phyloP scores from a whole-genome alignment of 2,888 invertebrate genomes.

The Charanyca ferruginea region DNA sequence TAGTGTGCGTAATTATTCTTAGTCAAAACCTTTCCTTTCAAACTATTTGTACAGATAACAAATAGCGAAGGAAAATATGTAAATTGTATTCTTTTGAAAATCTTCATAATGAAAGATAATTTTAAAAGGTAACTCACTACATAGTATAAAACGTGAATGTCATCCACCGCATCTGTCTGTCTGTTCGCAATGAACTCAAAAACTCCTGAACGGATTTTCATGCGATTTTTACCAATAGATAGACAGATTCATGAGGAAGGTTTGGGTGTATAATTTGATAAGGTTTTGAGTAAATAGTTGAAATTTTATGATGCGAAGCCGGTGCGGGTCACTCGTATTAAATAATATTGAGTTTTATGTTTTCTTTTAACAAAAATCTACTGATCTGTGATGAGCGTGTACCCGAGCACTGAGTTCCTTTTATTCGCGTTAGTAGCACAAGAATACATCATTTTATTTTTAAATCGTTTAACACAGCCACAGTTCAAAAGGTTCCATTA shows the following conservation, averaged over 20 bases:
- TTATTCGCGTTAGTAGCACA: constrained; percentile 31
- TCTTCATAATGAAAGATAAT: constrained; percentile 33
- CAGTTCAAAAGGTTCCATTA: constrained; percentile 79
- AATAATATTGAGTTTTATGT: constrained; percentile 26
- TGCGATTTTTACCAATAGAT: too few relatives aligned
- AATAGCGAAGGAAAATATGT: constrained; percentile 12
- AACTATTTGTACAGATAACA: not conserved
- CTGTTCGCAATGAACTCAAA: too few relatives aligned
- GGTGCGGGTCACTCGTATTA: too few relatives aligned
- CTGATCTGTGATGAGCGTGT: constrained; percentile 18
- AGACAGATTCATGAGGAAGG: too few relatives aligned
- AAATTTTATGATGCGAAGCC: too few relatives aligned
- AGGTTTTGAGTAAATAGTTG: too few relatives aligned
- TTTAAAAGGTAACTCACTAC: constrained; percentile 18
- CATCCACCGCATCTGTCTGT: too few relatives aligned
- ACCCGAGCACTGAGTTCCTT: constrained; percentile 12
- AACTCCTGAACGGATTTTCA: too few relatives aligned
- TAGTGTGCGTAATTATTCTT: not conserved
- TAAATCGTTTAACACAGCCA: constrained; percentile 69
- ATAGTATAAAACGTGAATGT: too few relatives aligned
- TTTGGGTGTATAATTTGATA: too few relatives aligned
- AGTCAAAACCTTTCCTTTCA: not conserved
- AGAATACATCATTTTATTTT: constrained; percentile 61
- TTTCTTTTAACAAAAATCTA: constrained; percentile 30
- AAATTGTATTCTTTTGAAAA: constrained; percentile 10